Percentiles rank a stretch among this genome's conserved stretches.
phyloP scores from a whole-genome alignment of 2,797 vertebrate species.

The Sebastes diploproa region DNA sequence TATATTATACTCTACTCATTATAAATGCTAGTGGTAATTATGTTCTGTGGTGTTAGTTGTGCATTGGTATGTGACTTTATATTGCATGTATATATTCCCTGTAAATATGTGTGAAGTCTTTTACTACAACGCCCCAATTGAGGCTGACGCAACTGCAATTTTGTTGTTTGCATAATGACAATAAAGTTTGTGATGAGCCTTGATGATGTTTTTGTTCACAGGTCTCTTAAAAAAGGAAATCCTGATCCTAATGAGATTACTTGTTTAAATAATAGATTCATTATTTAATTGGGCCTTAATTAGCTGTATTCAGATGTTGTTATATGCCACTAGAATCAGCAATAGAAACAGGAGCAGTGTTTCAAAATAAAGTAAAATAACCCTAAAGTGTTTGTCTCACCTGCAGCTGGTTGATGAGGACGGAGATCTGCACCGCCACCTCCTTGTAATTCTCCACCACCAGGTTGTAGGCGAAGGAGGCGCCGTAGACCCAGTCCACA shows the following conservation, averaged over 20 bases:
- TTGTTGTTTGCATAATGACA: too few relatives aligned
- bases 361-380: neutral
- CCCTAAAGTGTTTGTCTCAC: slow-evolving; percentile 69
- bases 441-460: slow-evolving; percentile 90
- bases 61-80: too few relatives aligned
- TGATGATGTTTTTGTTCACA: neutral
- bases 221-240: neutral
- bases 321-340: neutral
- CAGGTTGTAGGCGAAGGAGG: slow-evolving; percentile 87
- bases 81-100: too few relatives aligned
- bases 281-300: neutral
- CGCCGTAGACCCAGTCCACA: slow-evolving; percentile 91
- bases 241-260: too few relatives aligned
- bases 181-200: too few relatives aligned
- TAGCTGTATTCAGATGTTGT: neutral
- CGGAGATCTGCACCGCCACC: slow-evolving; percentile 86
- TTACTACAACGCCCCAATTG: too few relatives aligned
- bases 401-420: slow-evolving; percentile 88
- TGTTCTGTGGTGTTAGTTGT: too few relatives aligned
- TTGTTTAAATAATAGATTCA: too few relatives aligned
- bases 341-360: neutral
- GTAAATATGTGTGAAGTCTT: too few relatives aligned
- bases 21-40: too few relatives aligned
- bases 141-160: too few relatives aligned
- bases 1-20: too few relatives aligned